These are phyloP conservation scores for Liolophura sinensis DNA, from an alignment of 1,140 invertebrate genomes.

Conservation along the genomic window DNA sequence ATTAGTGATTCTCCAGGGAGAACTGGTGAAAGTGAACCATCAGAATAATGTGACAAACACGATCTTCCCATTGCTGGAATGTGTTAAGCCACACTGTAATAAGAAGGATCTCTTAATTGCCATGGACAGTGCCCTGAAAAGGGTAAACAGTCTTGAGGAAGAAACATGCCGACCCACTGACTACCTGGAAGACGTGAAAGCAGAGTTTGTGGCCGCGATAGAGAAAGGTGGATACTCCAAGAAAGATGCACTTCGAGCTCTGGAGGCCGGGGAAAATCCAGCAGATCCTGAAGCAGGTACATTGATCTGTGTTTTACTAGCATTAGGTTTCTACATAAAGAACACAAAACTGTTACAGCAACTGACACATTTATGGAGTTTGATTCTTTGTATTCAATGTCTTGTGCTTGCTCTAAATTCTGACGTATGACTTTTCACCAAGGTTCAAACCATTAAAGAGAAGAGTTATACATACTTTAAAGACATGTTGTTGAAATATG, in stretches of 20 bases:
- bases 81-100: constrained; percentile 28
- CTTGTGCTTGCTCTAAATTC: no score
- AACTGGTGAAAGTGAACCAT: constrained; percentile 31
- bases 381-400: no score
- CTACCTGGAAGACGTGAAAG: not conserved
- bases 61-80: constrained; percentile 36
- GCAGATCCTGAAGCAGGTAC: constrained; percentile 29
- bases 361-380: no score
- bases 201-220: constrained; percentile 21
- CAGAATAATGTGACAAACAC: constrained; percentile 14
- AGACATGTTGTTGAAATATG: no score
- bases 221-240: constrained; percentile 12
- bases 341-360: no score
- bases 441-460: no score
- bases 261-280: constrained; percentile 9
- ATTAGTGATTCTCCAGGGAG: constrained; percentile 43
- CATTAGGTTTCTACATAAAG: no score
- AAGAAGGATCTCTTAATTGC: constrained; percentile 29
- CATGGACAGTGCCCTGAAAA: constrained; percentile 10
- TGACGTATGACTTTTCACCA: no score
- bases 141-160: no score
- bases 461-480: no score
- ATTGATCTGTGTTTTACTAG: no score
- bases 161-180: no score
- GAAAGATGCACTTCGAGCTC: constrained; percentile 11